phyloP scores from a whole-genome alignment of 2,113 vertebrate species.

The Lagopus leucura region DNA sequence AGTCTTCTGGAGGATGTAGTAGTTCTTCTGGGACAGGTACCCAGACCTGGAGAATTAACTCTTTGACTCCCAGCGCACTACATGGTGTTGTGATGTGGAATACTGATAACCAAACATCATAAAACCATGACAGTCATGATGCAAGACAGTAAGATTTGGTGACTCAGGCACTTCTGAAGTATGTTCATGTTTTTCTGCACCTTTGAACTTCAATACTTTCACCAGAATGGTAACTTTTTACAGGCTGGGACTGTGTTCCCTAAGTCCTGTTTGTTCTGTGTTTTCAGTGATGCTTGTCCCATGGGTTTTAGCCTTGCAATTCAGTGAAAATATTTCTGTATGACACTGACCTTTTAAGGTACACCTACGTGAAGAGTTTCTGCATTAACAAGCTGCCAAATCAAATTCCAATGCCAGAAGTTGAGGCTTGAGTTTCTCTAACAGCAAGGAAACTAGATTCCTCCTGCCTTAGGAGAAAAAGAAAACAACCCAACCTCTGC shows the following conservation, averaged over 20 bases:
- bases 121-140: background rate
- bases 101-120: no score
- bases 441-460: background rate
- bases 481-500: background rate
- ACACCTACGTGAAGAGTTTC: background rate
- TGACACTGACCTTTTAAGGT: background rate
- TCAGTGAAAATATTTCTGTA: background rate
- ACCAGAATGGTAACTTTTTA: background rate
- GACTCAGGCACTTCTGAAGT: background rate
- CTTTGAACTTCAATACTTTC: background rate
- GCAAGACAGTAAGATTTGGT: background rate
- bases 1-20: no score
- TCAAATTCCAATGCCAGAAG: background rate
- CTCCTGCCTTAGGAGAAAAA: background rate
- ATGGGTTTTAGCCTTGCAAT: background rate
- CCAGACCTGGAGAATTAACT: no score
- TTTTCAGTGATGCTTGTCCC: background rate
- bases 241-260: background rate
- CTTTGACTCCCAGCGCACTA: no score
- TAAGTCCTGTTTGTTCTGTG: background rate
- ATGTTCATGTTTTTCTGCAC: background rate
- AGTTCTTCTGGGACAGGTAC: no score
- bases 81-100: no score
- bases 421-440: background rate
- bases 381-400: background rate